Conservation (phyloP, 2,113 vertebrate genomes). For the Macquaria ambigua region DNA sequence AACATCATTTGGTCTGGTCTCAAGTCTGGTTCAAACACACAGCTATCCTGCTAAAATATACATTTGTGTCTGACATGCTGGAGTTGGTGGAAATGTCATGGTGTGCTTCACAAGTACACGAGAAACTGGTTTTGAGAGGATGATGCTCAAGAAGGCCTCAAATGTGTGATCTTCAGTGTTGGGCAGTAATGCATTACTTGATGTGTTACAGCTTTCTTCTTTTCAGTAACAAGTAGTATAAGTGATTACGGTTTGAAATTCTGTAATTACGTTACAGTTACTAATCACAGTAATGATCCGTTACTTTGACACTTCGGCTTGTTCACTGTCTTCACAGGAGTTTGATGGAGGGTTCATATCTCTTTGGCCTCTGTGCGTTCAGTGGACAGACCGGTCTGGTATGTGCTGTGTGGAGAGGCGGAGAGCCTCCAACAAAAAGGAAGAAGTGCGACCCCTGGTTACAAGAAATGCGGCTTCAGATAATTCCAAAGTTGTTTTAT, state of each 20-base stretch:
- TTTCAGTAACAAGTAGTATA: neutral
- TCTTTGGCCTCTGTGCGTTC: neutral
- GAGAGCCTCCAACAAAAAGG: neutral
- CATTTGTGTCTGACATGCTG: neutral
- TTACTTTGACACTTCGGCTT: neutral
- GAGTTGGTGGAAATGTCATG: neutral
- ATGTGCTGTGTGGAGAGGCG: neutral
- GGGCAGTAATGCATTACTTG: neutral
- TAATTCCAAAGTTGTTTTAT: neutral
- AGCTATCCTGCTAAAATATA: slow-evolving; percentile 8
- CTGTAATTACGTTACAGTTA: neutral
- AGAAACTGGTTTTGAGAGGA: neutral
- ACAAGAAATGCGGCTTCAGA: neutral
- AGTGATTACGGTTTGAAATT: neutral
- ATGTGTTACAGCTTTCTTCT: too few species aligned
- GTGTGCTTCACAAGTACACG: neutral
- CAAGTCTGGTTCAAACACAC: neutral
- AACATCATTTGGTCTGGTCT: neutral
- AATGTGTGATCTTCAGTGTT: neutral
- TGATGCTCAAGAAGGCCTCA: slow-evolving; percentile 3
- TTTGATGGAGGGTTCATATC: neutral
- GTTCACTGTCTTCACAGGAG: neutral
- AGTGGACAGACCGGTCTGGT: neutral
- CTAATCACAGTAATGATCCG: neutral
- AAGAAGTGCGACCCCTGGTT: too few species aligned